phyloP scores from a whole-genome alignment of 2,113 vertebrate genomes.

The Brachypodius melanocephalos region DNA sequence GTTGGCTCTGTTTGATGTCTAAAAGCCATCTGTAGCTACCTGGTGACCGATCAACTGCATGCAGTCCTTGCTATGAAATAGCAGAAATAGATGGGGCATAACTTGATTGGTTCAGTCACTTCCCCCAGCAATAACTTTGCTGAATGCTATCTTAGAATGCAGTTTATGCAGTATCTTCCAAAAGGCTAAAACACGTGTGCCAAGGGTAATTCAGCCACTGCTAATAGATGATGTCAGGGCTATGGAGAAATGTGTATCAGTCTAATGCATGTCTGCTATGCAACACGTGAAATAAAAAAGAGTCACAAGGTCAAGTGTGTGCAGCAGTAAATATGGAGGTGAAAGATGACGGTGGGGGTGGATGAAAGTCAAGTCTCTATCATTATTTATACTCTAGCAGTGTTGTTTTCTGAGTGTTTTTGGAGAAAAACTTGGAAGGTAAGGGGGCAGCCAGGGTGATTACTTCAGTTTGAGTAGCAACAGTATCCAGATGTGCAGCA shows the following conservation, averaged over 20 bases:
- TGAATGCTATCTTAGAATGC: slow-evolving; percentile 15
- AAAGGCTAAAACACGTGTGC: slow-evolving; percentile 37
- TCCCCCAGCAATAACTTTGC: background rate
- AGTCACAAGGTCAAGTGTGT: background rate
- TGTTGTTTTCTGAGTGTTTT: background rate
- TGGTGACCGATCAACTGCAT: background rate
- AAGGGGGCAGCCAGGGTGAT: background rate
- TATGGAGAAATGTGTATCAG: background rate
- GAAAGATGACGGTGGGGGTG: background rate
- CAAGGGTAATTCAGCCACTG: background rate
- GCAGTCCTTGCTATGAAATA: background rate
- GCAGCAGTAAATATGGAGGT: slow-evolving; percentile 31
- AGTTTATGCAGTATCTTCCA: background rate
- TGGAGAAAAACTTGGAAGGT: background rate
- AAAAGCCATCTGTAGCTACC: background rate
- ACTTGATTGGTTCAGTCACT: background rate
- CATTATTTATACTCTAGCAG: background rate
- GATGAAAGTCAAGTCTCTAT: background rate
- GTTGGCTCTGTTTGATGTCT: background rate
- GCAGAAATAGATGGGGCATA: background rate
- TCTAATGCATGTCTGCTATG: background rate
- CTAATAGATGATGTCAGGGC: slow-evolving; percentile 15
- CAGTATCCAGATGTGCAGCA: background rate
- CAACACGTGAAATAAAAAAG: background rate
- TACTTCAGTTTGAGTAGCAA: slow-evolving; percentile 16